A percentile compares a stretch with the other conserved stretches of the same genome.
phyloP scores from a whole-genome alignment of 1,140 invertebrate species.

The Scaptodrosophila lebanonensis region DNA sequence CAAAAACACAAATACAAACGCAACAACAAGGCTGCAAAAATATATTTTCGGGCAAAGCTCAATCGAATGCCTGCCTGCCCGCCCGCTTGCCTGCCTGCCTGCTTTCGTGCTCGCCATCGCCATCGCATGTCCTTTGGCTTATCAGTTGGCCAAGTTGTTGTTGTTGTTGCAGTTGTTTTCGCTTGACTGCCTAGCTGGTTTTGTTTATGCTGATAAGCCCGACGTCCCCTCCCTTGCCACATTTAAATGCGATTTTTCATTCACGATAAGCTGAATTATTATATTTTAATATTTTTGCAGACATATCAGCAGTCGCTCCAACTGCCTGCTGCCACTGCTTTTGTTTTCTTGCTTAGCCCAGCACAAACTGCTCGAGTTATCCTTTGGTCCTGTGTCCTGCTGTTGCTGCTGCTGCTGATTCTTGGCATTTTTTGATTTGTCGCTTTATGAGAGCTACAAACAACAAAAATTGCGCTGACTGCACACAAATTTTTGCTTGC shows the following conservation, averaged over 20 bases:
- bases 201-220: not conserved
- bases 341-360: constrained; percentile 46
- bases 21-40: constrained; percentile 10
- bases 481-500: constrained; percentile 22
- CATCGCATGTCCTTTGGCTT: constrained; percentile 22
- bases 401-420: constrained; percentile 17
- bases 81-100: too few species aligned
- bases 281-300: constrained; percentile 61
- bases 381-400: constrained; percentile 8
- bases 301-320: not conserved
- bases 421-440: constrained; percentile 39
- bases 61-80: too few species aligned
- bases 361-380: constrained; percentile 34
- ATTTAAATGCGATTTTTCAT: constrained; percentile 68
- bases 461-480: constrained; percentile 16
- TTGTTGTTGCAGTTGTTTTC: constrained; percentile 10
- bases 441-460: not conserved
- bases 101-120: not conserved
- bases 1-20: constrained; percentile 68
- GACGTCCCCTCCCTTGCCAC: not conserved
- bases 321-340: not conserved
- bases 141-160: constrained; percentile 26
- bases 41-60: too few species aligned
- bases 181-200: constrained; percentile 40
- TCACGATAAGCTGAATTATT: constrained; percentile 62